Evolutionary conservation across 2,888 invertebrate species (phyloP).

Genomic region (Lymantria dispar): DNA sequence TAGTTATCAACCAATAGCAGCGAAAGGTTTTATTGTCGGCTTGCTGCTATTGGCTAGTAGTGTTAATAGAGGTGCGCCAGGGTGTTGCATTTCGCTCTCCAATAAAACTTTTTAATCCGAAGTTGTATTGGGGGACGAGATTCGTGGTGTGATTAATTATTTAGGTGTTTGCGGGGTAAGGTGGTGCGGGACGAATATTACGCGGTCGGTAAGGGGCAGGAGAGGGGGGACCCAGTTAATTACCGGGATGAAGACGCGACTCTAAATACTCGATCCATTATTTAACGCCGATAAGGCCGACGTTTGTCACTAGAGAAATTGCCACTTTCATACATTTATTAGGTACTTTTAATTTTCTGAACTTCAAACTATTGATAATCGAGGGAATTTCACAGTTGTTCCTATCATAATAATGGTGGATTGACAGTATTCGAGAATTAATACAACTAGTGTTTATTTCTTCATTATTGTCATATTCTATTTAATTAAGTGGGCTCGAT

Average conservation of each 20-base stretch:
- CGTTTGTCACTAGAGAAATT: slow-evolving; percentile 76
- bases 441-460: too few relatives aligned
- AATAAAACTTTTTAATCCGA: slow-evolving; percentile 82
- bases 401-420: not conserved
- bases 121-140: slow-evolving; percentile 77
- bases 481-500: too few relatives aligned
- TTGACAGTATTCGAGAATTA: not conserved
- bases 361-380: slow-evolving; percentile 8
- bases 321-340: slow-evolving; percentile 75
- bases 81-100: slow-evolving; percentile 71
- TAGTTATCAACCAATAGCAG: slow-evolving; percentile 50
- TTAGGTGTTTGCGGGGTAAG: slow-evolving; percentile 56
- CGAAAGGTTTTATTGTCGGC: slow-evolving; percentile 35
- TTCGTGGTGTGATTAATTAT: slow-evolving; percentile 82
- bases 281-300: slow-evolving; percentile 75
- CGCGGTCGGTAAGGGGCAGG: slow-evolving; percentile 23
- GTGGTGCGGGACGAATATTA: slow-evolving; percentile 4
- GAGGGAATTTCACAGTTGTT: slow-evolving; percentile 34
- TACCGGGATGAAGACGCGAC: slow-evolving; percentile 79
- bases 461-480: too few relatives aligned
- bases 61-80: slow-evolving; percentile 53
- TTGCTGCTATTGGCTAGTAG: slow-evolving; percentile 51
- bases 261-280: slow-evolving; percentile 78
- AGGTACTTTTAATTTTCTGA: slow-evolving; percentile 59
- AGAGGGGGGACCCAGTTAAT: slow-evolving; percentile 61